These are phyloP conservation scores for Mellilla xanthometata DNA, from an alignment of 2,888 invertebrate genomes.

Conservation along the genomic window DNA sequence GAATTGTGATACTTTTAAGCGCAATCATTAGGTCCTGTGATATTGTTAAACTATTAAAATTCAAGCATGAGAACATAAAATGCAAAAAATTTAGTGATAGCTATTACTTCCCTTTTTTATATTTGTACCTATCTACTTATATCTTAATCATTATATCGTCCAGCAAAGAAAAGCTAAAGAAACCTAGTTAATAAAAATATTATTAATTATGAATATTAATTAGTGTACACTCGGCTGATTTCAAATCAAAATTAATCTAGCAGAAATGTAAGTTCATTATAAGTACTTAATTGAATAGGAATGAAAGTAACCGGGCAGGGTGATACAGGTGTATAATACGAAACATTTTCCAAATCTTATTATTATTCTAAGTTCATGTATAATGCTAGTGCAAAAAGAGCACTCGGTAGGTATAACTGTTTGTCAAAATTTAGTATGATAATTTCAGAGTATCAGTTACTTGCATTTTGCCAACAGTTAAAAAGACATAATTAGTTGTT, in stretches of 20 bases:
- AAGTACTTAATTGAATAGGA: background rate
- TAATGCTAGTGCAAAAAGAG: slow-evolving; percentile 28
- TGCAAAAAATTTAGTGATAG: background rate
- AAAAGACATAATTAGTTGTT: too few species aligned
- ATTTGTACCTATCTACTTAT: slow-evolving; percentile 22
- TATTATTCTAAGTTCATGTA: slow-evolving; percentile 24
- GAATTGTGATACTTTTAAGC: too few species aligned
- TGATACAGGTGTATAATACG: slow-evolving; percentile 9
- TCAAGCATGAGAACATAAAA: background rate
- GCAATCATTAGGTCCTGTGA: too few species aligned
- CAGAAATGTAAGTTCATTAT: background rate
- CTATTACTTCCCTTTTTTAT: slow-evolving; percentile 1
- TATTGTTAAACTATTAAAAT: too few species aligned
- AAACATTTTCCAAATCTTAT: slow-evolving; percentile 15
- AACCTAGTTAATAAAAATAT: slow-evolving; percentile 1
- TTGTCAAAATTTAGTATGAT: too few species aligned
- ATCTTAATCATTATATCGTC: slow-evolving; percentile 16
- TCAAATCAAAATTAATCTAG: background rate
- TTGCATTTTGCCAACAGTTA: too few species aligned
- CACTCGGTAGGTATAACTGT: too few species aligned
- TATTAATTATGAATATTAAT: background rate
- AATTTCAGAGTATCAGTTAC: too few species aligned
- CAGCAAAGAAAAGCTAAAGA: slow-evolving; percentile 11
- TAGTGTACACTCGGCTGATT: background rate
- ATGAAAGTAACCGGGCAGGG: slow-evolving; percentile 2